phyloP scores from a whole-genome alignment of 1,140 invertebrate genomes.

The Sarcophaga bullata region DNA sequence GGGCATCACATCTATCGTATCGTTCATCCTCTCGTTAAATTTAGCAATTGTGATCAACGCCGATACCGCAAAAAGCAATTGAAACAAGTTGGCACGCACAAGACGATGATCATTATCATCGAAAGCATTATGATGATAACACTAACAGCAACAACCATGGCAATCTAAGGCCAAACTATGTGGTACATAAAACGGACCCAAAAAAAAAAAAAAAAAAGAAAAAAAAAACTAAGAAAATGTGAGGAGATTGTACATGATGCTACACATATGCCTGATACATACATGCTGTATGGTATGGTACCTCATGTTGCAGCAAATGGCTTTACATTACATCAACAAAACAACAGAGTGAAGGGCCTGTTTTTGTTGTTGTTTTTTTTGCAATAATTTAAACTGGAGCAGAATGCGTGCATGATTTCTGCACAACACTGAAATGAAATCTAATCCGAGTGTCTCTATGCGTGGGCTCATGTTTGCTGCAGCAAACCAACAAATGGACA shows the following conservation, averaged over 20 bases:
- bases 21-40: slow-evolving; percentile 41
- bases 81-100: slow-evolving; percentile 28
- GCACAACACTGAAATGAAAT: slow-evolving; percentile 26
- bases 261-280: neutral
- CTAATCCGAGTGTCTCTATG: neutral
- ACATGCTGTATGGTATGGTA: neutral
- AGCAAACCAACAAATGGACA: neutral
- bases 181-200: too few relatives aligned
- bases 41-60: slow-evolving; percentile 41
- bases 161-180: neutral
- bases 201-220: neutral
- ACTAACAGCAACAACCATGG: neutral
- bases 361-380: too few relatives aligned
- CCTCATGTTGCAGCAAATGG: neutral
- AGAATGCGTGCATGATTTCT: slow-evolving; percentile 23
- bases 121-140: neutral
- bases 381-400: slow-evolving; percentile 17
- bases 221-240: neutral
- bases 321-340: neutral
- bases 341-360: slow-evolving; percentile 3
- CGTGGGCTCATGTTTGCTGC: neutral
- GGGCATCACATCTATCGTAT: neutral
- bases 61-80: slow-evolving; percentile 28
- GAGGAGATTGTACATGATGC: slow-evolving; percentile 25
- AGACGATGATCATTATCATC: slow-evolving; percentile 6